A percentile compares a stretch with the other conserved stretches of the same genome.
phyloP scores from a whole-genome alignment of 2,797 vertebrate species.

The Hipposideros larvatus region DNA sequence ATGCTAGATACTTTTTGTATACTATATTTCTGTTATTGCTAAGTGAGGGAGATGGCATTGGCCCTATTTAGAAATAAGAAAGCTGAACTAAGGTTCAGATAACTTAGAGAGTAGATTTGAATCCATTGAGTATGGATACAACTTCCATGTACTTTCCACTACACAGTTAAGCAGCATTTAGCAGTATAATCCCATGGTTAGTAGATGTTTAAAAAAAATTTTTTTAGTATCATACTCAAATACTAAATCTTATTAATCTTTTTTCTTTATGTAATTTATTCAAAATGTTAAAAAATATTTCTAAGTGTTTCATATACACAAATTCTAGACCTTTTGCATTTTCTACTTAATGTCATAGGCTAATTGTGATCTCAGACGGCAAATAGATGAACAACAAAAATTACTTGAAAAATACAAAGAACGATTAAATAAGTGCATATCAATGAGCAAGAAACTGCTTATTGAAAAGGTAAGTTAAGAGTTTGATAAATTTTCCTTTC shows the following conservation, averaged over 20 bases:
- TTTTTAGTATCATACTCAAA: background rate
- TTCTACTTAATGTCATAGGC: slow-evolving; percentile 88
- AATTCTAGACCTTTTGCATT: slow-evolving; percentile 59
- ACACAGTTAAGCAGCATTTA: background rate
- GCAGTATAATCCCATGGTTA: background rate
- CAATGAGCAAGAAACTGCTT: slow-evolving; percentile 99
- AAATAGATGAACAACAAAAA: slow-evolving; percentile 99
- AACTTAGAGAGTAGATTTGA: slow-evolving; percentile 35
- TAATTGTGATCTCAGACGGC: slow-evolving; percentile 99
- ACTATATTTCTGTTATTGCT: slow-evolving; percentile 40
- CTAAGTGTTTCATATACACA: background rate
- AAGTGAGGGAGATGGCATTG: background rate
- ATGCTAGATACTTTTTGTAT: background rate
- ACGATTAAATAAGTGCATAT: slow-evolving; percentile 99
- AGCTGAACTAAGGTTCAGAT: slow-evolving; percentile 11
- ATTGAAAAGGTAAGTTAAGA: slow-evolving; percentile 96
- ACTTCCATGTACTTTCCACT: slow-evolving; percentile 26
- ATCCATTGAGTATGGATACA: background rate
- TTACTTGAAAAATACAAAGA: slow-evolving; percentile 99
- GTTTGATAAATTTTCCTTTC: slow-evolving; percentile 17
- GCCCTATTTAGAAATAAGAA: slow-evolving; percentile 61
- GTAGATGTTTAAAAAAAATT: background rate
- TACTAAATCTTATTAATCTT: slow-evolving; percentile 28
- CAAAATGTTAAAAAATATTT: slow-evolving; percentile 53
- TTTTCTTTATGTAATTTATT: slow-evolving; percentile 25